Percentiles rank a stretch among this genome's conserved stretches.
Conservation (phyloP, 64 coral and sea anemone species). For the Montipora foliosa region DNA sequence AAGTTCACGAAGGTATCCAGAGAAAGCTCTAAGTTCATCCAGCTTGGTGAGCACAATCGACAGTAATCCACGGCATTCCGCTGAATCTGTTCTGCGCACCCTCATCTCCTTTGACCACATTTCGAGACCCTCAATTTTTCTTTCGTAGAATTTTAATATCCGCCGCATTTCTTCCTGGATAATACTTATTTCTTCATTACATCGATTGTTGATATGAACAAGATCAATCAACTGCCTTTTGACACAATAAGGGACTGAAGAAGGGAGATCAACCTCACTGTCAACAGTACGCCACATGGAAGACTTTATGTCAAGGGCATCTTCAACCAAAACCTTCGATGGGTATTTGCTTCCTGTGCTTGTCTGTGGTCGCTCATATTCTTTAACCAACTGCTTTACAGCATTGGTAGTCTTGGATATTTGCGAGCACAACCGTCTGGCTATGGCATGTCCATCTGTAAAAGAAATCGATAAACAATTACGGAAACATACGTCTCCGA, state of each 20-base stretch:
- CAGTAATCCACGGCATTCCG: slow-evolving; percentile 19
- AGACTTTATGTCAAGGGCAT: slow-evolving; percentile 38
- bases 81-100: not conserved
- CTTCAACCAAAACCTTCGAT: slow-evolving; percentile 24
- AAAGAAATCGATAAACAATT: slow-evolving; percentile 7
- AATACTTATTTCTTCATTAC: slow-evolving; percentile 35
- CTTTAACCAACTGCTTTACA: slow-evolving; percentile 59
- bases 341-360: slow-evolving; percentile 38
- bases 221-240: slow-evolving; percentile 54
- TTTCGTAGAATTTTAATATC: slow-evolving; percentile 14
- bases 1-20: not conserved
- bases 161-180: slow-evolving; percentile 40
- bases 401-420: slow-evolving; percentile 41
- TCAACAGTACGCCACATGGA: slow-evolving; percentile 43
- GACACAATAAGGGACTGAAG: slow-evolving; percentile 35
- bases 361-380: slow-evolving; percentile 12
- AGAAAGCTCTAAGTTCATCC: not conserved
- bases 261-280: no score
- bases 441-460: slow-evolving; percentile 77
- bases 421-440: slow-evolving; percentile 58
- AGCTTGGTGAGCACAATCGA: not conserved
- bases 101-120: slow-evolving; percentile 19
- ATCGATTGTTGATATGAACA: slow-evolving; percentile 21
- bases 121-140: slow-evolving; percentile 2
- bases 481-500: no score